Conservation (phyloP, 1,140 invertebrate species). For the Melitaea cinxia region DNA sequence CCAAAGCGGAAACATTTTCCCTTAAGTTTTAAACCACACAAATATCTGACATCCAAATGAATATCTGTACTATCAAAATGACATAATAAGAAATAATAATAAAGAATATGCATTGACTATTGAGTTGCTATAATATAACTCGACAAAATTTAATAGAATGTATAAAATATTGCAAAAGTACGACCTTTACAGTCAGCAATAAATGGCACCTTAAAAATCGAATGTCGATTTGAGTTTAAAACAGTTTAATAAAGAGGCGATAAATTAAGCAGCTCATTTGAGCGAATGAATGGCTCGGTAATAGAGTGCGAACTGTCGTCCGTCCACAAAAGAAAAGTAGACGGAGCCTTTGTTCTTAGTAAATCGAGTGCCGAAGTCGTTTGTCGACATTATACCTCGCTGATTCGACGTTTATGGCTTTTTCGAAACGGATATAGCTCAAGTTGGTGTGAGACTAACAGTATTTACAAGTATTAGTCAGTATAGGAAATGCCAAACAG, state of each 20-base stretch:
- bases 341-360: constrained; percentile 72
- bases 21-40: too few species aligned
- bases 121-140: too few species aligned
- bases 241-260: constrained; percentile 63
- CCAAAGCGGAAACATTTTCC: too few species aligned
- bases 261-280: constrained; percentile 77
- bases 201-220: constrained; percentile 29
- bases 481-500: neutral
- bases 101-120: too few species aligned
- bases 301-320: constrained; percentile 73
- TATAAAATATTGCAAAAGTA: neutral
- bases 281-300: constrained; percentile 70
- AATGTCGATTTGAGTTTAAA: constrained; percentile 50
- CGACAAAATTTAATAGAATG: neutral
- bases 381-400: constrained; percentile 74
- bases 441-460: constrained; percentile 5
- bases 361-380: constrained; percentile 72
- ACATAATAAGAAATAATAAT: too few species aligned
- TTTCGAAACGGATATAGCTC: constrained; percentile 38
- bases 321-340: constrained; percentile 71
- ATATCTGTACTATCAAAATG: too few species aligned
- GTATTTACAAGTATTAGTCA: neutral
- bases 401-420: constrained; percentile 76
- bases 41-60: too few species aligned
- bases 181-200: neutral